Base-by-base conservation (phyloP, 2,113 vertebrate genomes). In the Zosterops lateralis region DNA sequence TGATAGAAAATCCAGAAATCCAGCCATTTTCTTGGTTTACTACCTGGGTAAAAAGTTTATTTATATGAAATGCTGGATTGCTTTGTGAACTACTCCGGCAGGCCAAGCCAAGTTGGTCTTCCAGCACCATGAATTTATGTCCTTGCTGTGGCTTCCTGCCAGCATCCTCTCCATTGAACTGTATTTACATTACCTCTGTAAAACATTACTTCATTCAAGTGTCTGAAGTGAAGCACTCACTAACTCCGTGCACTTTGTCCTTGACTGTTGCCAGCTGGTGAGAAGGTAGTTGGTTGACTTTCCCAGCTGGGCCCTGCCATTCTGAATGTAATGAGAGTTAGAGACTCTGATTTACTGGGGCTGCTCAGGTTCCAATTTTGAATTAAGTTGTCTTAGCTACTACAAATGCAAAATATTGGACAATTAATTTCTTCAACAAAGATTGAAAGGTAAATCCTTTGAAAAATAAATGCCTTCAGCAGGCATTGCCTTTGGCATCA, bases 181-280 rank as follows among this genome's bases (percentile, higher is more conserved):
- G 21, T 95, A 64, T 76, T 96, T 95, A 96, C 95, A 93, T 89
- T 93, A 96, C 70, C 73, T 68, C 45, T 93, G 57, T 85, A 92
- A 92, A 92, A 38, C 73, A 80, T 96, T 78, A 84, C 71, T 87
- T 97, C 75, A 84, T 72, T 45, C 87, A 83, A 93, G 84, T 74
- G 58, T 45, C 89, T 84, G 92, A 88, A 90, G 21, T 78, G 87
- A 96, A 94, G 84, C 86, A 51, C 64, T 60, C 32, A 14, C 29
- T 93, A 29, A 48, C 47, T 94, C 60, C 3, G 15, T 15, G 51
- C 54, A 73, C 70, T 70, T 72, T 79, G 53, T 84, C 91, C 70
- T 51, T 70, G 77, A 56, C 57, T 51, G 66, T 29, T 94, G 71
- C 65, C 84, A 95, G 92, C 56, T 89, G 62, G 19, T 90, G 74